These are phyloP conservation scores for Reticulitermes speratus DNA, from an alignment of 1,140 invertebrate genomes.

Conservation along the genomic window DNA sequence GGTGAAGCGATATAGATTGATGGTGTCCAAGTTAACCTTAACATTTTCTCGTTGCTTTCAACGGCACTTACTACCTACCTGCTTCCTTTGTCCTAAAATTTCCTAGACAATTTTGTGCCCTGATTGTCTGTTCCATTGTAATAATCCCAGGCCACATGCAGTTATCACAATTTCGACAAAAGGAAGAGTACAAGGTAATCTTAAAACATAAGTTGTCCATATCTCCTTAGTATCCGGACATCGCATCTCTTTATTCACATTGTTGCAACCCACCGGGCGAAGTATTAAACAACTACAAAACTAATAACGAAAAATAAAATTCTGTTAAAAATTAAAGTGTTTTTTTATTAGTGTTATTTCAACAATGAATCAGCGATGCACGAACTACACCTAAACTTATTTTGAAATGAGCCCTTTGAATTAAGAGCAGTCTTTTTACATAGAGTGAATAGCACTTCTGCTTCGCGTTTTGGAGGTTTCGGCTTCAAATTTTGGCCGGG, in stretches of 20 bases:
- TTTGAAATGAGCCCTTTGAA: too few relatives aligned
- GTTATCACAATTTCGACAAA: neutral
- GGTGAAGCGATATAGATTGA: neutral
- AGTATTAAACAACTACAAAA: conserved; percentile 13
- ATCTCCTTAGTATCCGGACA: neutral
- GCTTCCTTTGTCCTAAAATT: neutral
- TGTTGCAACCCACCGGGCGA: conserved; percentile 2
- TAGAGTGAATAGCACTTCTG: too few relatives aligned
- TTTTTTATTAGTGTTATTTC: too few relatives aligned
- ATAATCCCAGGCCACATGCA: neutral
- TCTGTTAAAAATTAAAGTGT: neutral
- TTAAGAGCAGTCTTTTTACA: too few relatives aligned
- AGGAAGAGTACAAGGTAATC: neutral
- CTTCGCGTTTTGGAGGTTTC: too few relatives aligned
- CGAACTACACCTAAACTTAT: too few relatives aligned
- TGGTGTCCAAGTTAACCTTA: neutral
- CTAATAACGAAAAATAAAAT: conserved; percentile 3
- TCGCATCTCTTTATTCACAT: neutral
- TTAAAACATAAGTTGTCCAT: neutral
- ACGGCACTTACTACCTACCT: neutral
- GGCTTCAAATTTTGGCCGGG: too few relatives aligned
- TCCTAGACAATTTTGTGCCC: too few relatives aligned
- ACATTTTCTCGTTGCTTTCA: neutral
- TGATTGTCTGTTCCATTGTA: neutral
- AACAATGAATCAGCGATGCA: too few relatives aligned